Base-by-base conservation (phyloP, 2,113 vertebrate species). In the Spheniscus mendiculus region DNA sequence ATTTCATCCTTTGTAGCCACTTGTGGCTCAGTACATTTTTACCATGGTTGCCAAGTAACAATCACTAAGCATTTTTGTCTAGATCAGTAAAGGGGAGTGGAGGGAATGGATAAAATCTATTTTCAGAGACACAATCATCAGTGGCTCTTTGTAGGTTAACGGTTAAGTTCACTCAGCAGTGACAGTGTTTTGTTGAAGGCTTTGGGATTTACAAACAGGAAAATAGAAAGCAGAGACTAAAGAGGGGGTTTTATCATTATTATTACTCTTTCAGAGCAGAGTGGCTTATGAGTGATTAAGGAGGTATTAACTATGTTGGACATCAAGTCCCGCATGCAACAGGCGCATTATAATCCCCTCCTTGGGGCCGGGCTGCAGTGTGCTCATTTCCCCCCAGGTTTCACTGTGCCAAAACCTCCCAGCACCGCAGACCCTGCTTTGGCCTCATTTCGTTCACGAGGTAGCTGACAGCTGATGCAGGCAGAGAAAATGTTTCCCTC, bases 31-130 rank as follows among this genome's bases (percentile, higher is more conserved):
- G 89, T 74, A 97, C 94, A 83, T 97, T 97, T 97, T 97, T 97
- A 92, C 95, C 91, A 4, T 87, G 89, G 95, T 97, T 97, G 95
- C 96, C 95, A 97, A 94, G 96, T 97, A 97, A 97, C 95, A 83
- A 96, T 96, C 94, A 91, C 96, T 96, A 96, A 94, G 93, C 84
- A 85, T 96, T 96, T 96, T 71, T 91, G 84, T 89, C 95, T 93
- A 65, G 94, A 96, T 94, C 95, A 77, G 94, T 87, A 91, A 90
- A 91, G 78, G 67, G 56, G 15, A 97, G 91, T 82, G 81, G 52
- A 94, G 62, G 55, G 82, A 94, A 96, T 80, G 84, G 93, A 65
- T 96, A 66, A 95, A 95, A 94, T 94, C 96, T 97, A 87, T 97
- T 97, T 97, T 96, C 94, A 96, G 96, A 93, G 82, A 12, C 76